Base-by-base conservation (phyloP, 2,888 invertebrate species). In the Serripes groenlandicus region DNA sequence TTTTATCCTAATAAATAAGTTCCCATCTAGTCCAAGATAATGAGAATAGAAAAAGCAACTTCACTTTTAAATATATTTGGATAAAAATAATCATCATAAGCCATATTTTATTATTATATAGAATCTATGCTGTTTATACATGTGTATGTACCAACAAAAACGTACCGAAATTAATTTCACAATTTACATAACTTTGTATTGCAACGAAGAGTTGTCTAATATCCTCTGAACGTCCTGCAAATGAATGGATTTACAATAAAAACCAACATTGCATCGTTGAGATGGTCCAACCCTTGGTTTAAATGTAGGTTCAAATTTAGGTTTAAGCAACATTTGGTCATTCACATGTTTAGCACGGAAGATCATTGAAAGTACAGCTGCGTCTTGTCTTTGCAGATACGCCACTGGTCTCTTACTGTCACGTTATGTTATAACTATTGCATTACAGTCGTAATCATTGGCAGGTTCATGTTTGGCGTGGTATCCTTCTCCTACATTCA, bases 261-360 rank as follows among this genome's bases (percentile, higher is more conserved):
- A 64, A 7, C 64, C 64, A 18, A 64, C 30, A 34, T 32, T 64
- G 28, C 64, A 64, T 32, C 34, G 3, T 64, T 64, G 64, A 32
- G 64, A 32, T 15, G 64, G 64, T 35, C 64, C 64, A n/a, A 35
- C 23, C 34, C 34, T 64, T 23, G 64, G 21, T 28, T 18, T 64
- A 5, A 32, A 64, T 30, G 32, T 32, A 64, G 64, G 32, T 35
- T 64, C 64, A 18, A 64, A 64, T 28, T 64, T 64, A 2, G 34
- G 64, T 64, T 64, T 64, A 9, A 64, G 21, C 15, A 32, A 4
- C 28, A 64, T 64, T 32, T 21, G 15, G 28, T 32, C 64, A 15
- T 64, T 7, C 21, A 64, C 64, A 32, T 32, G 30, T 32, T 32
- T 21, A 32, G 28, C 30, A 30, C 64, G 32, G 34, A 30, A 64